Percentiles rank a stretch among this genome's conserved stretches.
phyloP scores from a whole-genome alignment of 2,888 invertebrate genomes.

The Galerucella nymphaeae region DNA sequence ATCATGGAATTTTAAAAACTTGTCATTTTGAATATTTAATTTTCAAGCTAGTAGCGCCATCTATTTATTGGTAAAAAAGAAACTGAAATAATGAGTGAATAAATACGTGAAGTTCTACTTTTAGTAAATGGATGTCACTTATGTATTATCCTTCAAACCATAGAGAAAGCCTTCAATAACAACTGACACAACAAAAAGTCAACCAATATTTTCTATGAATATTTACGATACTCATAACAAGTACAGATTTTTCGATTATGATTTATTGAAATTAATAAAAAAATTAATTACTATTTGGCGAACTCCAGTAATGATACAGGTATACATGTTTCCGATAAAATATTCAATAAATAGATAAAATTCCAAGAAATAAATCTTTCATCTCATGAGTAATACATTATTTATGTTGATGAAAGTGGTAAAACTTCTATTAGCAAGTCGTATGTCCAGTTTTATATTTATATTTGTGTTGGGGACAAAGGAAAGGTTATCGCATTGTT shows the following conservation, averaged over 20 bases:
- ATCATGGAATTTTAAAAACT: neutral
- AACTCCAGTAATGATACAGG: neutral
- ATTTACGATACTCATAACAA: neutral
- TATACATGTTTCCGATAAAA: neutral
- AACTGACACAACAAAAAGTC: neutral
- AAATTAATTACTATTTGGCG: neutral
- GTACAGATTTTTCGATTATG: neutral
- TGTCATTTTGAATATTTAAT: neutral
- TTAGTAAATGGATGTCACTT: no score
- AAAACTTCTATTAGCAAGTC: neutral
- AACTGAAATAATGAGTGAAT: neutral
- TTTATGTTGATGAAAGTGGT: neutral
- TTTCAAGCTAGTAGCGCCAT: neutral
- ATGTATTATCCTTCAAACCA: no score
- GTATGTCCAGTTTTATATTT: neutral
- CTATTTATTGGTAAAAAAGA: neutral
- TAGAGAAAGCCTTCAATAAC: no score
- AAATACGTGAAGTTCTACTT: neutral
- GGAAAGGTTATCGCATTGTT: slow-evolving; percentile 5
- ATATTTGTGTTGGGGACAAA: neutral
- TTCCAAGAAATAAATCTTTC: neutral
- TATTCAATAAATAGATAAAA: neutral
- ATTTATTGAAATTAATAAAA: neutral
- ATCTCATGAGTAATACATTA: neutral
- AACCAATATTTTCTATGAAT: no score